A percentile compares a stretch with the other conserved stretches of the same genome.
phyloP scores from a whole-genome alignment of 1,140 invertebrate species.

The Danaus plexippus region DNA sequence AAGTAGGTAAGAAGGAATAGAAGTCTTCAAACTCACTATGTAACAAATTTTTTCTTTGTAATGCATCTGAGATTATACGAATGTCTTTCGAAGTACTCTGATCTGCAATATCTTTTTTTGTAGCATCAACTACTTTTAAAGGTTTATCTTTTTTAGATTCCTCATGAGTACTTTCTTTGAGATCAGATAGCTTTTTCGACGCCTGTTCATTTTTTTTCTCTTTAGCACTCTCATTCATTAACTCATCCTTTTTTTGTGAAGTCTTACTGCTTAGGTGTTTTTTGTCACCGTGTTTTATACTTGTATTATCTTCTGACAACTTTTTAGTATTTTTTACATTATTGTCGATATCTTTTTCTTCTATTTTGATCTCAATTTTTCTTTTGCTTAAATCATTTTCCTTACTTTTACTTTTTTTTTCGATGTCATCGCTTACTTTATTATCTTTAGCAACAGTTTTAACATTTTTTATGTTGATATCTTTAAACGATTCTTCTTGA shows the following conservation, averaged over 20 bases:
- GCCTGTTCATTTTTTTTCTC: slow-evolving; percentile 2
- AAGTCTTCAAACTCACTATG: slow-evolving; percentile 72
- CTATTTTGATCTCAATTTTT: background rate
- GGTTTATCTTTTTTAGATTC: background rate
- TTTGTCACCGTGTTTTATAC: slow-evolving; percentile 15
- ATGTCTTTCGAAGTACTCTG: slow-evolving; percentile 33
- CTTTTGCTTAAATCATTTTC: background rate
- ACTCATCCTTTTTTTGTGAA: slow-evolving; percentile 14
- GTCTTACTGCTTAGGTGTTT: slow-evolving; percentile 6
- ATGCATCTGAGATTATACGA: slow-evolving; percentile 42
- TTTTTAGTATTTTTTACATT: slow-evolving; percentile 11
- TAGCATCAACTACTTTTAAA: slow-evolving; percentile 17
- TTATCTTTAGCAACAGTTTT: too few relatives aligned
- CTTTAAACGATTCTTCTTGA: too few relatives aligned
- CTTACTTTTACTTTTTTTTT: background rate
- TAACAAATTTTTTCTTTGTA: slow-evolving; percentile 53
- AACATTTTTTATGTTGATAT: too few relatives aligned
- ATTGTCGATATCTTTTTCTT: slow-evolving; percentile 1
- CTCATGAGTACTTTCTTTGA: slow-evolving; percentile 10
- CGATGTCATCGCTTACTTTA: too few relatives aligned
- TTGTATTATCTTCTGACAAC: slow-evolving; percentile 12
- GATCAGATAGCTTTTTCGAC: background rate
- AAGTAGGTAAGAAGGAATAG: slow-evolving; percentile 74
- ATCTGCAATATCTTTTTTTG: slow-evolving; percentile 18
- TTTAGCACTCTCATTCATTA: slow-evolving; percentile 10